Conservation (phyloP, 2,113 vertebrate genomes). For the Heteronetta atricapilla region DNA sequence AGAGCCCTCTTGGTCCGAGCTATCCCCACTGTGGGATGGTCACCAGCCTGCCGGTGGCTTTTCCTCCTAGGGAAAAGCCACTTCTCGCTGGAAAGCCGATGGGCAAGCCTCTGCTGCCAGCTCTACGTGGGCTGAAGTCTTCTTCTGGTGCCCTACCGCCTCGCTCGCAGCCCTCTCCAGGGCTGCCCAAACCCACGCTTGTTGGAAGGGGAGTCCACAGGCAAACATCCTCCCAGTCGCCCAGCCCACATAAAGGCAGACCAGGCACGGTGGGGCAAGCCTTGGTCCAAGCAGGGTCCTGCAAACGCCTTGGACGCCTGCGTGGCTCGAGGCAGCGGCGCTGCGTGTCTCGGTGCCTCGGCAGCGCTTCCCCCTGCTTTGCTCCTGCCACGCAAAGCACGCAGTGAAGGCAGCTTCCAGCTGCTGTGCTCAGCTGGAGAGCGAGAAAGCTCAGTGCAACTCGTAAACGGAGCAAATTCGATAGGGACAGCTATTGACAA, state of each 20-base stretch:
- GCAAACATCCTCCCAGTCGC: fast-evolving
- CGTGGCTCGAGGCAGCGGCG: fast-evolving
- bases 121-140: background rate
- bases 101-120: background rate
- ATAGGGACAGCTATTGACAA: background rate
- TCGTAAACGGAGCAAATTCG: background rate
- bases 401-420: background rate
- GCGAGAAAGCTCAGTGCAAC: background rate
- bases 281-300: background rate
- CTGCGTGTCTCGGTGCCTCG: fast-evolving
- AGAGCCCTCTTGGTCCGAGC: background rate
- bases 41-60: background rate
- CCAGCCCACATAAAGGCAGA: background rate
- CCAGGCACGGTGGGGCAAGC: fast-evolving
- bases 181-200: background rate
- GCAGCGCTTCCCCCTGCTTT: fast-evolving
- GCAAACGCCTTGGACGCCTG: background rate
- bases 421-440: background rate
- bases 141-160: background rate
- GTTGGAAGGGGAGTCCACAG: background rate
- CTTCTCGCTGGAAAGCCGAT: background rate
- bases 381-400: fast-evolving
- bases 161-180: background rate
- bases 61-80: background rate
- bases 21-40: background rate